Conservation (phyloP, 2,113 vertebrate species). For the Cricetomys ansorgei region DNA sequence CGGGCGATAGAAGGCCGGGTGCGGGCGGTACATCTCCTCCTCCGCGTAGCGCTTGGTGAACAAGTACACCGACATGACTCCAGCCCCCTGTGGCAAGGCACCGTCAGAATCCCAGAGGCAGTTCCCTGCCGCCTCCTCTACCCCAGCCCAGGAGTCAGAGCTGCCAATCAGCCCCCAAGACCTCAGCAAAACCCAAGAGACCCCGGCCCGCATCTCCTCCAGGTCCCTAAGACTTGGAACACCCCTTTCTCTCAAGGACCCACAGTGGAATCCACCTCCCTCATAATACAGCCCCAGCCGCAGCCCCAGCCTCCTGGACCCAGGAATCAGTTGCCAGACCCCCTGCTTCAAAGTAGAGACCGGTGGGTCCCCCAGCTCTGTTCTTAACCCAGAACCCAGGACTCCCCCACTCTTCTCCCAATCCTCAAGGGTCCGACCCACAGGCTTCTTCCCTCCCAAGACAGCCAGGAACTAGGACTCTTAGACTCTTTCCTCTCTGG, state of each 20-base stretch:
- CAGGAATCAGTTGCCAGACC: neutral
- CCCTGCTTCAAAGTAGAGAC: neutral
- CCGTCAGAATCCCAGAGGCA: neutral
- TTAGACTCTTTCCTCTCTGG: neutral
- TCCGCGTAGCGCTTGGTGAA: constrained; percentile 96
- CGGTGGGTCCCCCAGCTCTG: neutral
- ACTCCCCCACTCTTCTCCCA: neutral
- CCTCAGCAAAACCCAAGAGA: neutral
- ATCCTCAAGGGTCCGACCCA: neutral
- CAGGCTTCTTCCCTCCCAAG: neutral
- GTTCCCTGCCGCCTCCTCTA: no score
- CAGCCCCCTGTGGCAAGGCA: constrained; percentile 89
- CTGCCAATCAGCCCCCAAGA: neutral
- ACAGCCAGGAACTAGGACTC: neutral
- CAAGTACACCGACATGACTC: constrained; percentile 96
- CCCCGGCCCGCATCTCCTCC: neutral
- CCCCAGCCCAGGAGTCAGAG: neutral
- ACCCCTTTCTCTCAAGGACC: neutral
- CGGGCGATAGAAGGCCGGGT: constrained; percentile 94
- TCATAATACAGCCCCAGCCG: neutral
- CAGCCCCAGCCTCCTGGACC: neutral
- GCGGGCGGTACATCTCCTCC: constrained; percentile 95
- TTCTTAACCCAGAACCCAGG: neutral
- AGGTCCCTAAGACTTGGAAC: neutral
- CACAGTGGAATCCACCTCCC: neutral